These are phyloP conservation scores for Drosophila barbarae DNA, from an alignment of 2,888 invertebrate genomes.

Conservation along the genomic window DNA sequence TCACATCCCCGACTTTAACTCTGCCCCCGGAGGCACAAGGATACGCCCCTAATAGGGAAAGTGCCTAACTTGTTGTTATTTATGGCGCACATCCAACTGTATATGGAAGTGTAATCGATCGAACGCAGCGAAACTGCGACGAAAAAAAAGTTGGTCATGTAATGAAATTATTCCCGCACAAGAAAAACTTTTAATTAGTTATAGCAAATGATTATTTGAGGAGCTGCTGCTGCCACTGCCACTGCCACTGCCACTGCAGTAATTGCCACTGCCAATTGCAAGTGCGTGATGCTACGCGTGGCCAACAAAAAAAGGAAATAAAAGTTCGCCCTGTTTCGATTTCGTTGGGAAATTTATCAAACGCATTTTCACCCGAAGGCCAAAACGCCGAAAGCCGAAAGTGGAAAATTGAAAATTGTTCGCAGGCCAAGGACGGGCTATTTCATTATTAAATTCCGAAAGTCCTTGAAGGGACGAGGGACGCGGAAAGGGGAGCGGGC, in stretches of 20 bases:
- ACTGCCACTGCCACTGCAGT: slow-evolving; percentile 29
- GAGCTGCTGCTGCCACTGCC: slow-evolving; percentile 37
- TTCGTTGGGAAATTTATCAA: slow-evolving; percentile 63
- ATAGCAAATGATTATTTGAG: slow-evolving; percentile 49
- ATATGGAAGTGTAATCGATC: slow-evolving; percentile 30
- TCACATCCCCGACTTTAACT: slow-evolving; percentile 12
- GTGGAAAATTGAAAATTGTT: slow-evolving; percentile 66
- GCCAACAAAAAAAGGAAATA: slow-evolving; percentile 10
- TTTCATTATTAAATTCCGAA: slow-evolving; percentile 74
- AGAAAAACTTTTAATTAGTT: slow-evolving; percentile 66
- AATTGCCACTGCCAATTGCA: slow-evolving; percentile 20
- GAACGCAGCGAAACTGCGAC: slow-evolving; percentile 8
- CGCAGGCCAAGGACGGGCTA: slow-evolving; percentile 56
- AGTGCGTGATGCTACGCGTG: slow-evolving; percentile 16
- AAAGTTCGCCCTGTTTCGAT: slow-evolving; percentile 34
- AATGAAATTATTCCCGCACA: slow-evolving; percentile 42
- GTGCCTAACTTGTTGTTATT: slow-evolving; percentile 34
- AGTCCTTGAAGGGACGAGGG: slow-evolving; percentile 32
- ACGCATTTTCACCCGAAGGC: slow-evolving; percentile 43
- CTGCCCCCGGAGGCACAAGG: slow-evolving; percentile 4
- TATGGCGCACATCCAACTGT: slow-evolving; percentile 17
- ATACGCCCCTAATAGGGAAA: slow-evolving; percentile 23
- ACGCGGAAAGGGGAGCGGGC: neutral
- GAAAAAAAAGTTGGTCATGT: slow-evolving; percentile 43
- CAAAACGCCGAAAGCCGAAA: slow-evolving; percentile 45